Evolutionary conservation across 1,140 invertebrate genomes (phyloP), one percentile per base, ranked within the genome.

Genomic region (Drosophila lini): DNA sequence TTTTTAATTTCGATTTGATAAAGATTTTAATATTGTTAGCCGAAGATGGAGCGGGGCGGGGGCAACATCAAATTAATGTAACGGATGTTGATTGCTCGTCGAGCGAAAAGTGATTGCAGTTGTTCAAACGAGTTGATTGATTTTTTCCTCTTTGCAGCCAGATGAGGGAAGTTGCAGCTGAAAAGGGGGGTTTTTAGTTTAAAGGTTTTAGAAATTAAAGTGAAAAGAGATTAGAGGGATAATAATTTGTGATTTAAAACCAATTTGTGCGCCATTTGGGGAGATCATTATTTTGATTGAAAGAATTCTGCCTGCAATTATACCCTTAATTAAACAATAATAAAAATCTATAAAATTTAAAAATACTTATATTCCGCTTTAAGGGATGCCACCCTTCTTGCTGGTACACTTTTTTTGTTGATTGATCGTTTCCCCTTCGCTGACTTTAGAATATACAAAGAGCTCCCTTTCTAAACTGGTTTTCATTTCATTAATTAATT

Each of bases 1-100:
- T 88, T 86, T 86, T 86, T 88, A 86, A 86, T 86, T 86, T 86
- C 80, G 83, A 83, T 86, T 86, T 88, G 83, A 86, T 86, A 86
- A 86, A 77, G 83, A 83, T 86, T 88, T 86, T 86, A 86, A 86
- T 86, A 77, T 74, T 80, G 83, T 86, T 86, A 88, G 70, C 61
- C 62, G 28, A 74, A 34, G 73, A 64, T 61, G 41, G 59, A 41
- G 73, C 13, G 31, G 42, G n/a, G 38, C 22, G 42, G 41, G 57
- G 59, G 67, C 60, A 80, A 77, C 80, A 88, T 86, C 62, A 82
- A 88, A 88, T 88, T 86, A 86, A 82, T 88, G 80, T 70, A 80
- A 80, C 79, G 83, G 76, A 82, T 82, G 83, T 80, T 82, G 82
- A 88, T 86, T 82, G 83, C 81, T 61, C 47, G 58, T 31, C 55